Percentiles rank a stretch among this genome's conserved stretches.
phyloP scores from a whole-genome alignment of 2,113 vertebrate genomes.

The Addax nasomaculatus region DNA sequence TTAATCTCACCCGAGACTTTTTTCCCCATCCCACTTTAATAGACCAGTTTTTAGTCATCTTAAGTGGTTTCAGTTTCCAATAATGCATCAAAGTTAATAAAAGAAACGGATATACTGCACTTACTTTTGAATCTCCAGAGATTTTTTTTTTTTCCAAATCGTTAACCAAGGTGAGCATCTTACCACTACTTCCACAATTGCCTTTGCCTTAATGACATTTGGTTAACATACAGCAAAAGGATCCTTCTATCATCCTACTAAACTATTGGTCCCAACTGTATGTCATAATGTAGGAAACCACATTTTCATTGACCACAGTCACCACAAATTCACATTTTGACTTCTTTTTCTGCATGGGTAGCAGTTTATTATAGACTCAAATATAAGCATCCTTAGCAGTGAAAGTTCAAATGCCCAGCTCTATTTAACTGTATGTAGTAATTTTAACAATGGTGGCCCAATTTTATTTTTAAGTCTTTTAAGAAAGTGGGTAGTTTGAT shows the following conservation, averaged over 20 bases:
- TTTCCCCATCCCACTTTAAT: not conserved
- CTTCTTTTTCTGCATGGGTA: not conserved
- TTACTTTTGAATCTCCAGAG: slow-evolving; percentile 23
- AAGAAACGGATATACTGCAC: slow-evolving; percentile 43
- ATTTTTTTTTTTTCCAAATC: slow-evolving; percentile 15
- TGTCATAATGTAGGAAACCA: slow-evolving; percentile 37
- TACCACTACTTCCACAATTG: slow-evolving; percentile 51
- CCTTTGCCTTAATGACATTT: slow-evolving; percentile 59
- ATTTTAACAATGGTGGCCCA: not conserved
- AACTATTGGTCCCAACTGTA: not conserved
- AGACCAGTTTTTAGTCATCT: slow-evolving; percentile 40
- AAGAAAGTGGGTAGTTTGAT: not conserved
- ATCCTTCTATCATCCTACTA: slow-evolving; percentile 43
- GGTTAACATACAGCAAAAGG: slow-evolving; percentile 46
- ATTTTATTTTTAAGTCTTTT: not conserved
- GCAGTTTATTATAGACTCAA: not conserved
- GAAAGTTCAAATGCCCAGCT: not conserved
- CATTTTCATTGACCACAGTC: slow-evolving; percentile 37
- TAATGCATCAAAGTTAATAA: slow-evolving; percentile 61
- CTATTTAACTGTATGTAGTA: not conserved
- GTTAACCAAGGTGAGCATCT: slow-evolving; percentile 56
- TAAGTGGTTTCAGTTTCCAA: slow-evolving; percentile 48
- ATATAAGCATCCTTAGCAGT: not conserved
- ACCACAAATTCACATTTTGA: slow-evolving; percentile 33
- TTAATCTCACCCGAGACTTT: not conserved